These are phyloP conservation scores for Drosophila neocordata DNA, from an alignment of 1,140 invertebrate genomes.

Conservation along the genomic window DNA sequence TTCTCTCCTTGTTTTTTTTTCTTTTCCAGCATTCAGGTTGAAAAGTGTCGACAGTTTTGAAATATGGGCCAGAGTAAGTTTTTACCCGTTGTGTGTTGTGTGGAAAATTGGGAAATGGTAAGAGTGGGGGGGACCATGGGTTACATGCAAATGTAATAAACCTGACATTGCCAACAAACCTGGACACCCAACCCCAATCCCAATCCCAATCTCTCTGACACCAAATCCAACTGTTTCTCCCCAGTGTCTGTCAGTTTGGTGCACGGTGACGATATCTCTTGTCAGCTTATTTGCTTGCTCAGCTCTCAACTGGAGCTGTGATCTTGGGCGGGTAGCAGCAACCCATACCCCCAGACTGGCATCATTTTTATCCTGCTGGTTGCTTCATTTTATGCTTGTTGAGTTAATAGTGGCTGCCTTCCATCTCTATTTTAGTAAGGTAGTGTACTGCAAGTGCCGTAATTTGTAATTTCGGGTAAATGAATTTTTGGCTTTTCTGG, in stretches of 20 bases:
- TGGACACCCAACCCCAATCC: background rate
- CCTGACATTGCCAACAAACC: conserved; percentile 39
- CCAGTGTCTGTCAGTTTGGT: conserved; percentile 45
- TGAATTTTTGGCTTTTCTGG: conserved; percentile 73
- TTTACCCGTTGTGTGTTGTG: background rate
- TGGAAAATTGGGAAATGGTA: no score
- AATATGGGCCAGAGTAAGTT: conserved; percentile 67
- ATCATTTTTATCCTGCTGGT: conserved; percentile 33
- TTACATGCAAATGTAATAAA: conserved; percentile 71
- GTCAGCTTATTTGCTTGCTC: conserved; percentile 72
- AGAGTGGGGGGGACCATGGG: background rate
- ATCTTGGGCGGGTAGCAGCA: conserved; percentile 33
- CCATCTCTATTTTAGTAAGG: conserved; percentile 42
- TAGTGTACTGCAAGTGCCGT: conserved; percentile 65
- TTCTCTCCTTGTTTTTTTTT: conserved; percentile 29
- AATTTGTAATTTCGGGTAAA: conserved; percentile 80
- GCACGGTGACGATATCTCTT: conserved; percentile 67
- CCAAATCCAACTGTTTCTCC: conserved; percentile 12
- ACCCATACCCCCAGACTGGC: conserved; percentile 13
- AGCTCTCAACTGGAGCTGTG: conserved; percentile 48
- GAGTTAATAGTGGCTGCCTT: conserved; percentile 72
- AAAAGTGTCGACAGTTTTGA: conserved; percentile 76
- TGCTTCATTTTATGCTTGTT: conserved; percentile 80
- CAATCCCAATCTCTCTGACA: background rate
- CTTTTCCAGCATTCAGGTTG: conserved; percentile 18